Conservation (phyloP, 2,113 vertebrate genomes). For the Psettodes erumei region DNA sequence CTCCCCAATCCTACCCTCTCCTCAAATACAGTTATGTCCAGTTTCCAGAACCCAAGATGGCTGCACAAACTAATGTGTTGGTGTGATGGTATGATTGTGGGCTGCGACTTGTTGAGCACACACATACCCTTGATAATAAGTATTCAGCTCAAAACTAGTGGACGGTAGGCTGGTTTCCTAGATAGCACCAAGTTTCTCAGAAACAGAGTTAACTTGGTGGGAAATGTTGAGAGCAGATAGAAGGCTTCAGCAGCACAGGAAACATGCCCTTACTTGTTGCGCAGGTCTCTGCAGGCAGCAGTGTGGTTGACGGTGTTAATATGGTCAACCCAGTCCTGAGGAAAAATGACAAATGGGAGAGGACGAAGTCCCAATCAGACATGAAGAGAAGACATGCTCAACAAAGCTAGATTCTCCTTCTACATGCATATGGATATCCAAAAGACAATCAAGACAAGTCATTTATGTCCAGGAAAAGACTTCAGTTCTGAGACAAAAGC, state of each 20-base stretch:
- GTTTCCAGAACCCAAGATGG: no score
- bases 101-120: no score
- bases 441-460: not conserved
- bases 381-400: not conserved
- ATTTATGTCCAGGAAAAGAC: not conserved
- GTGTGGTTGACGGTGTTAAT: conserved; percentile 89
- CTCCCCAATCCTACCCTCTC: no score
- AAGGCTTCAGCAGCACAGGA: not conserved
- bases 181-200: no score
- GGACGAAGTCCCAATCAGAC: not conserved
- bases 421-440: not conserved
- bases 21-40: no score
- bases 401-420: conserved; percentile 9
- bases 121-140: no score
- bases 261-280: conserved; percentile 87
- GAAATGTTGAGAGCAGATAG: no score
- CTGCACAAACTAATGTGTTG: no score
- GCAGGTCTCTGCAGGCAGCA: conserved; percentile 89
- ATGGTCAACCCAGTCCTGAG: conserved; percentile 91
- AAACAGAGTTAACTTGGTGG: no score
- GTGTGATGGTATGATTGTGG: no score
- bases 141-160: no score
- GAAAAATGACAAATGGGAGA: conserved; percentile 48
- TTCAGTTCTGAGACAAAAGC: not conserved
- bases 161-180: no score